A percentile compares a stretch with the other conserved stretches of the same genome.
These are phyloP conservation scores for Ephydatia muelleri DNA, from an alignment of 37 sponge, comb jelly and placozoan genomes.

Conservation along the genomic window DNA sequence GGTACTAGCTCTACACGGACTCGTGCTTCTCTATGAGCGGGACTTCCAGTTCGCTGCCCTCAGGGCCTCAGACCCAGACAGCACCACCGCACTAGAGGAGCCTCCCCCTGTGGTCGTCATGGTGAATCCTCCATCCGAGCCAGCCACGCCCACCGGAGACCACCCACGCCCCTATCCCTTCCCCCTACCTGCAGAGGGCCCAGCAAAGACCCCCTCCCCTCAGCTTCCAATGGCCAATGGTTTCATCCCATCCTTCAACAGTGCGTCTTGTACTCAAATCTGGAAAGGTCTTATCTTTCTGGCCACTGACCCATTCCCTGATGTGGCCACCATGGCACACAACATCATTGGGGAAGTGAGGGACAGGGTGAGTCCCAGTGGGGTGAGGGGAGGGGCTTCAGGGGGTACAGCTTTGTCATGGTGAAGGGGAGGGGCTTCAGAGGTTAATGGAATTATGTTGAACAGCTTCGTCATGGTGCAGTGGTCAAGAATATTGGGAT, in stretches of 20 bases:
- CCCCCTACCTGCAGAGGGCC: neutral
- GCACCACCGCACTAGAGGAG: neutral
- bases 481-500: too few species aligned
- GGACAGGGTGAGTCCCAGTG: conserved; percentile 38
- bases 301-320: conserved; percentile 59
- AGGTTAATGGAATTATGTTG: too few species aligned
- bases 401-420: too few species aligned
- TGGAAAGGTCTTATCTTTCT: conserved; percentile 65
- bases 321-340: conserved; percentile 52
- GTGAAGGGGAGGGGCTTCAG: too few species aligned
- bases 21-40: conserved; percentile 74
- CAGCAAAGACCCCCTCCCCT: neutral
- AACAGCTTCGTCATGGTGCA: too few species aligned
- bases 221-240: neutral
- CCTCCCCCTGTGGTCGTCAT: too few species aligned
- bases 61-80: conserved; percentile 25
- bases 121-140: neutral
- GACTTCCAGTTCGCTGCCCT: conserved; percentile 85
- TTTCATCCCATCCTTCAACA: neutral
- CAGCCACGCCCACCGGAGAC: neutral
- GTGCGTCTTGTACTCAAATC: conserved; percentile 14
- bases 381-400: neutral
- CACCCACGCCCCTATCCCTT: neutral
- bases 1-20: conserved; percentile 78
- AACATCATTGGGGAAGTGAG: conserved; percentile 42